phyloP scores from a whole-genome alignment of 1,140 invertebrate genomes.

The Brachionus plicatilis region DNA sequence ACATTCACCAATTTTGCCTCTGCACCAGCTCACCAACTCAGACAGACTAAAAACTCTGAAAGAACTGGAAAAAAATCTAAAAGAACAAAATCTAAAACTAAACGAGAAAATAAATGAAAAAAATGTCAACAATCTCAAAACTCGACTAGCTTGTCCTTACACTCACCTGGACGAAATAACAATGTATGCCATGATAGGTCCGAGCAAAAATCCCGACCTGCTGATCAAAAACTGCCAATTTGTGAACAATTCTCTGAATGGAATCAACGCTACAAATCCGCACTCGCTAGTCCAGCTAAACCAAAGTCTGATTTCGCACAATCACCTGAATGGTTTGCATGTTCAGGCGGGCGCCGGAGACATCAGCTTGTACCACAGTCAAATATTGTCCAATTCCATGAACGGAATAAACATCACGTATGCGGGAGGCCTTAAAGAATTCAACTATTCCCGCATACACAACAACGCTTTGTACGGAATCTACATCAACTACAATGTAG shows the following conservation, averaged over 20 bases:
- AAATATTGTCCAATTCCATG: conserved; percentile 74
- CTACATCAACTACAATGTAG: neutral
- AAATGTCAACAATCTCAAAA: neutral
- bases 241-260: conserved; percentile 31
- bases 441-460: conserved; percentile 16
- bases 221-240: neutral
- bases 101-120: conserved; percentile 10
- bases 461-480: conserved; percentile 28
- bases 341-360: conserved; percentile 30
- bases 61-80: neutral
- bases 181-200: conserved; percentile 38
- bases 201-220: neutral
- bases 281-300: conserved; percentile 29
- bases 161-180: conserved; percentile 18
- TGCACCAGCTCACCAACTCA: neutral
- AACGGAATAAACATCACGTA: conserved; percentile 54
- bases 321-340: conserved; percentile 20
- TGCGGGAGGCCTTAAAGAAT: conserved; percentile 45
- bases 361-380: conserved; percentile 64
- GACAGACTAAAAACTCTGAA: neutral
- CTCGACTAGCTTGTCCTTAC: conserved; percentile 24
- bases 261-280: conserved; percentile 15
- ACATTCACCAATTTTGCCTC: neutral
- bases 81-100: neutral
- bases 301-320: neutral